phyloP scores from a whole-genome alignment of 2,113 vertebrate species.

The Ranitomeya variabilis region DNA sequence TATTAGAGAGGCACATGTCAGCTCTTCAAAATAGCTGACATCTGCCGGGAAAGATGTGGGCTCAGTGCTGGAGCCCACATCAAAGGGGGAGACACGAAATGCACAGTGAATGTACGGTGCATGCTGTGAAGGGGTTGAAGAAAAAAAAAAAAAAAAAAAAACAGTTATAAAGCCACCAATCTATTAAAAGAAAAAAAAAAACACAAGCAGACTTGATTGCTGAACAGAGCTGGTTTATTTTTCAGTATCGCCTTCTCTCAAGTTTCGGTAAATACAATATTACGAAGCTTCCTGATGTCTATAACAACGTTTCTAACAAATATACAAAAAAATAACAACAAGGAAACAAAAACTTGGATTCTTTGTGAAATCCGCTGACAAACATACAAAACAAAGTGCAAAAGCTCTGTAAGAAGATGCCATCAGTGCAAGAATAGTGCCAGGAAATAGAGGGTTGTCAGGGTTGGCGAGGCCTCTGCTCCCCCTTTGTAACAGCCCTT shows the following conservation, averaged over 20 bases:
- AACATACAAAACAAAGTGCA: slow-evolving; percentile 50
- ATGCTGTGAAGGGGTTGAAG: too few species aligned
- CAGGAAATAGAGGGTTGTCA: slow-evolving; percentile 44
- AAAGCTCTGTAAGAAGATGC: slow-evolving; percentile 51
- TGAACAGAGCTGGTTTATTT: slow-evolving; percentile 39
- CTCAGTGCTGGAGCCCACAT: too few species aligned
- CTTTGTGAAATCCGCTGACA: slow-evolving; percentile 9
- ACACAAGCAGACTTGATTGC: background rate
- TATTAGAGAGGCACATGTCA: too few species aligned
- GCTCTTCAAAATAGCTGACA: too few species aligned
- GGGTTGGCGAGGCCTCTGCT: slow-evolving; percentile 37
- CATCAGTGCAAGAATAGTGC: slow-evolving; percentile 56
- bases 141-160: too few species aligned
- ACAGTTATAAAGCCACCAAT: too few species aligned
- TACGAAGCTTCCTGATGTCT: slow-evolving; percentile 20
- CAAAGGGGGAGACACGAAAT: too few species aligned
- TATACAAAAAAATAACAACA: slow-evolving; percentile 44
- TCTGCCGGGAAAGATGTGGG: too few species aligned
- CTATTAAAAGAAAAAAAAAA: too few species aligned
- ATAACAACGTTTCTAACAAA: slow-evolving; percentile 43
- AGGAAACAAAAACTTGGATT: slow-evolving; percentile 28
- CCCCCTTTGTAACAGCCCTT: slow-evolving; percentile 27
- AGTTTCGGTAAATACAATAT: slow-evolving; percentile 6
- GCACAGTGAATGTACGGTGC: too few species aligned
- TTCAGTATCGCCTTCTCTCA: slow-evolving; percentile 20